phyloP scores from a whole-genome alignment of 2,797 vertebrate genomes.

The Odontamblyopus lacepedii region DNA sequence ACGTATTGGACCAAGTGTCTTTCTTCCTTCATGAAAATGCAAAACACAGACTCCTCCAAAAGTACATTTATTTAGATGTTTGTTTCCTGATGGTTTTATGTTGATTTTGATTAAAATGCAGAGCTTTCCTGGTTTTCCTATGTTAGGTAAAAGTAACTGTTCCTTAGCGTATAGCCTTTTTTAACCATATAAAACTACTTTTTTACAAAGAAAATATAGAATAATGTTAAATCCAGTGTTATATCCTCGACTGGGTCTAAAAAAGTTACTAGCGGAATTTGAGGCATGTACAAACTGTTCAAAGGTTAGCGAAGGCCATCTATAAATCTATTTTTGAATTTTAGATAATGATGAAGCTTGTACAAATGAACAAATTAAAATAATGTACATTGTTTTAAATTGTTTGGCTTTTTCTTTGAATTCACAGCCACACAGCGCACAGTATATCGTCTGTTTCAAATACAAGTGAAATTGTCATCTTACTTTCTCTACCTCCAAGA shows the following conservation, averaged over 20 bases:
- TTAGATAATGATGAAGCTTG: constrained; percentile 50
- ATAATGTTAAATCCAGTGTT: constrained; percentile 16
- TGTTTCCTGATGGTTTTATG: constrained; percentile 21
- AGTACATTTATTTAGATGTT: constrained; percentile 13
- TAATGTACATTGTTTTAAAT: constrained; percentile 58
- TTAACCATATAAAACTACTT: constrained; percentile 42
- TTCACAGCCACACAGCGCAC: not conserved
- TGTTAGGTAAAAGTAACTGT: constrained; percentile 25
- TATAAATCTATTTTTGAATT: constrained; percentile 65
- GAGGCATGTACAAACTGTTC: constrained; percentile 18
- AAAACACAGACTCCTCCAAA: constrained; percentile 52
- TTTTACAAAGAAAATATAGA: constrained; percentile 4
- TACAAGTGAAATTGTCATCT: not conserved
- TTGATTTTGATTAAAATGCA: constrained; percentile 24
- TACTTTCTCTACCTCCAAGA: not conserved
- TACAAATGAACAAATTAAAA: constrained; percentile 65
- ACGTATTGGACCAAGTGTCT: constrained; percentile 35
- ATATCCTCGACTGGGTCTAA: not conserved
- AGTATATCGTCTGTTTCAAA: not conserved
- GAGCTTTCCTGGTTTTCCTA: constrained; percentile 17
- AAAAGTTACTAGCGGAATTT: constrained; percentile 14
- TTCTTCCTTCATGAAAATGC: constrained; percentile 42
- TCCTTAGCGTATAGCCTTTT: constrained; percentile 36
- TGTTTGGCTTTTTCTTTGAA: constrained; percentile 13
- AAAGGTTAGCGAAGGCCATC: constrained; percentile 7